Base-by-base conservation (phyloP, 2,888 invertebrate species). In the Nysson spinosus region DNA sequence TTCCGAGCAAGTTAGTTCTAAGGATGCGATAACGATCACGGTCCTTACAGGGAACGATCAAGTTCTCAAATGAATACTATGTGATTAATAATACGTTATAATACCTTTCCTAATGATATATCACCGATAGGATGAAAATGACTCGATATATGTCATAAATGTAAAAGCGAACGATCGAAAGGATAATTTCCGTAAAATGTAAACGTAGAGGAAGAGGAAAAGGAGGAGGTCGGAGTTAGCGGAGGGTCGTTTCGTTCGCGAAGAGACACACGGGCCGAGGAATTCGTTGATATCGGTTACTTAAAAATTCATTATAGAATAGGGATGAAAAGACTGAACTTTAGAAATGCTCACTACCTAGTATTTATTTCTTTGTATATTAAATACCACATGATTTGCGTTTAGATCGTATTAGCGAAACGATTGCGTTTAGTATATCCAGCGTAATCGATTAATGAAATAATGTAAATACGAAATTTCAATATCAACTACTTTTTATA, bases 291-390 rank as follows among this genome's bases (percentile, higher is more conserved):
- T 35, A n/a, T n/a, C n/a, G 22, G 56, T 50, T 68, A 63, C 39
- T 63, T 68, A 62, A 72, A 62, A 60, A 64, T 70, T 40, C n/a
- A 44, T 28, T 75, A 75, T 66, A 58, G 28, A 54, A 49, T 75
- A 75, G 63, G 43, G 56, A 40, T 47, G 47, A 72, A 64, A 75
- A 75, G 74, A 75, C 74, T 75, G 74, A 75, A 61, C 24, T 51
- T 51, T 66, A 72, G 54, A 54, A 66, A 30, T 63, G 62, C 69
- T 63, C 60, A 64, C 47, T 58, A 58, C 26, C 30, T 62, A 61
- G 47, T 66, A 69, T 69, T 71, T 65, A 49, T 58, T 51, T 56
- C 9, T 46, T 16, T 43, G 20, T 49, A 40, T 19, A 24, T 46
- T 49, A 43, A 4, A 22, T 14, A n/a, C n/a, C n/a, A n/a, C n/a